phyloP scores from a whole-genome alignment of 2,888 invertebrate species.

The Tenthredo distinguenda region DNA sequence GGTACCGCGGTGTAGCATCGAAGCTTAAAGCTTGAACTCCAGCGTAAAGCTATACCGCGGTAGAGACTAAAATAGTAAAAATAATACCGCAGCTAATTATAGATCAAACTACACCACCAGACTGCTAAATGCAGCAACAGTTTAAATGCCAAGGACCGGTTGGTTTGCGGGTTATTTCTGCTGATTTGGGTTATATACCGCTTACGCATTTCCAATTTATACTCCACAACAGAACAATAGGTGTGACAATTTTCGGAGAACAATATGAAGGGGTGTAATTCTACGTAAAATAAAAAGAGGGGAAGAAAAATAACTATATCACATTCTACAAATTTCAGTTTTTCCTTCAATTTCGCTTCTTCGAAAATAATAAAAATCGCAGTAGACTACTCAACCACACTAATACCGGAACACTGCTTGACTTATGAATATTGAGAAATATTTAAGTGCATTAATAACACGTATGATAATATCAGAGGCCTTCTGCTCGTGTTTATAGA shows the following conservation, averaged over 20 bases:
- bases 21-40: conserved; percentile 43
- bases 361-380: background rate
- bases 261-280: background rate
- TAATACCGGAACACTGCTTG: background rate
- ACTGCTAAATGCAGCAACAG: conserved; percentile 50
- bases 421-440: background rate
- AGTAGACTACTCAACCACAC: background rate
- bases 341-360: background rate
- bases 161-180: conserved; percentile 38
- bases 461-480: background rate
- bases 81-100: conserved; percentile 64
- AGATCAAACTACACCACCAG: conserved; percentile 59
- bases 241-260: background rate
- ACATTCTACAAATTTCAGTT: background rate
- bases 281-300: background rate
- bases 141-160: conserved; percentile 48
- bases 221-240: background rate
- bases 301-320: background rate
- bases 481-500: background rate
- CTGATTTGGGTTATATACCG: conserved; percentile 23
- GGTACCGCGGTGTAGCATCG: background rate
- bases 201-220: background rate
- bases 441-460: background rate
- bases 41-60: conserved; percentile 28
- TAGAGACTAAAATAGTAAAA: conserved; percentile 48